Base-by-base conservation (phyloP, 2,797 vertebrate species). In the Euphonia xanthogaster region DNA sequence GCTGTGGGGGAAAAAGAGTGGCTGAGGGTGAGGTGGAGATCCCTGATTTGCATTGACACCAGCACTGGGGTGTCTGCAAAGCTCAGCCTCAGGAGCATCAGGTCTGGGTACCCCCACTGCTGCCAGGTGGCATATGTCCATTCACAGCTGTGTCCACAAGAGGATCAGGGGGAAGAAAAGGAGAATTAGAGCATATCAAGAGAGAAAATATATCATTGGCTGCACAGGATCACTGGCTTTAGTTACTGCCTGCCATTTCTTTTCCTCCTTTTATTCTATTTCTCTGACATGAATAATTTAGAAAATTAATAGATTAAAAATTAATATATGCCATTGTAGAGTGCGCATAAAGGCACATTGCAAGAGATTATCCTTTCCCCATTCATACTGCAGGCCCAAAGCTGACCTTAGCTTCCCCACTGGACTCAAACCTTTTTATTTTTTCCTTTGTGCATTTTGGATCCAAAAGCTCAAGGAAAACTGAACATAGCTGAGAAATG, bases 291-390 rank as follows among this genome's bases (percentile, higher is more conserved):
- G 20, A 97, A 97, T 95, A 96, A 96, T 95, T 95, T 88, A 95
- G 76, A 94, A 92, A 96, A 97, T 93, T 95, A 95, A 94, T 92
- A 73, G 70, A 96, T 95, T 93, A 96, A 97, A 96, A 95, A 92
- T 95, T 96, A 92, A 96, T 94, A 81, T 30, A 35, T 53, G 33
- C 40, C 63, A 76, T 20, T 86, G 76, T 51, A 70, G 70, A 84
- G 74, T 35, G 44, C 81, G 24, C 53, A 71, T 63, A 62, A 78
- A 86, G 80, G 81, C 37, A 83, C 50, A 33, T 7, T 80, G 53
- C 28, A 66, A 90, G 79, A 67, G 61, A 92, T 55, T 67, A 74
- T 58, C 54, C 51, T 90, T 86, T 73, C 51, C 44, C 10, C 10
- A 35, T 45, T 84, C 67, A 39, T 44, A 57, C 16, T 40, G 27